Evolutionary conservation across 2,797 vertebrate species (phyloP).

Genomic region (Anomalospiza imberbis): DNA sequence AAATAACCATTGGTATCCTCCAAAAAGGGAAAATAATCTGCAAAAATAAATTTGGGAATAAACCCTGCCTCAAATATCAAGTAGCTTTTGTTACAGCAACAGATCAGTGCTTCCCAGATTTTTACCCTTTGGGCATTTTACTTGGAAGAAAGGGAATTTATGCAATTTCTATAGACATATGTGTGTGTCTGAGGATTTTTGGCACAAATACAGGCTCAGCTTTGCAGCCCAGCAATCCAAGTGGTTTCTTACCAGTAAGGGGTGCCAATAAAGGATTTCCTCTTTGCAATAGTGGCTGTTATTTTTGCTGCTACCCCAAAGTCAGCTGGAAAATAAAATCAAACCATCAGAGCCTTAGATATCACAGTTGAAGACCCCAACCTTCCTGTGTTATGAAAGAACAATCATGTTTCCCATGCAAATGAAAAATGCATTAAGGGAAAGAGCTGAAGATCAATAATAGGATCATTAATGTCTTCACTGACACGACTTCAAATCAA

Average conservation of each 20-base stretch:
- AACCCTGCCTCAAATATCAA: not conserved
- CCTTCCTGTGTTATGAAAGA: not conserved
- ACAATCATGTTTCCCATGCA: not conserved
- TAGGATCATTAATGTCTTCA: not conserved
- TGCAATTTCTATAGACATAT: not conserved
- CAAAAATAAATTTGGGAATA: not conserved
- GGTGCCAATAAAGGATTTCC: conserved; percentile 98
- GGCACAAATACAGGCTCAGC: not conserved
- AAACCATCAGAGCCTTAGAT: conserved; percentile 10
- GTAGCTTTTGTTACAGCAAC: not conserved
- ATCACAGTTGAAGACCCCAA: not conserved
- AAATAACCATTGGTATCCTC: not conserved
- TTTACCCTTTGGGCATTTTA: not conserved
- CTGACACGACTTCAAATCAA: not conserved
- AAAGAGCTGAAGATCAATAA: not conserved
- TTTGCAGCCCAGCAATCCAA: not conserved
- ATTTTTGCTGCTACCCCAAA: conserved; percentile 99
- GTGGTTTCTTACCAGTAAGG: conserved; percentile 89
- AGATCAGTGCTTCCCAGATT: not conserved
- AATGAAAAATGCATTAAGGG: not conserved
- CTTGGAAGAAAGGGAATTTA: not conserved
- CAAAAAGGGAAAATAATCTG: not conserved
- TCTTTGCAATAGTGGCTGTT: conserved; percentile 97
- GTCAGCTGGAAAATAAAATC: conserved; percentile 81
- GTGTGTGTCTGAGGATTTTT: not conserved